Base-by-base conservation (phyloP, 2,888 invertebrate species). In the Prionchulus punctatus region DNA sequence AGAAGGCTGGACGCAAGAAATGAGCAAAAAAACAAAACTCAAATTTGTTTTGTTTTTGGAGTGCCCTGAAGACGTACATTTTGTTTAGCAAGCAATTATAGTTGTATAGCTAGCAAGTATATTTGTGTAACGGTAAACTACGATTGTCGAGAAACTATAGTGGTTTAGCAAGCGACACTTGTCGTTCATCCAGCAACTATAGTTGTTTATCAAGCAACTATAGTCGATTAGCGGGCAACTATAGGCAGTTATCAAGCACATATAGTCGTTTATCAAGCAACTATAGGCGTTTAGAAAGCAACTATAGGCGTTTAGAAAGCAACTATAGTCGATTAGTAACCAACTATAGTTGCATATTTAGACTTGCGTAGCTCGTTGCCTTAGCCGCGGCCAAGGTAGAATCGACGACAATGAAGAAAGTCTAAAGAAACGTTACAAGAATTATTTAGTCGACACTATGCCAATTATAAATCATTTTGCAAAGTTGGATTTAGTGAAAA, bases 381-480 rank as follows among this genome's bases (percentile, higher is more conserved):
- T 98, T 55, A 79, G 83, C 84, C 53, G 82, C 81, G 48, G 89
- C 86, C 51, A 91, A 89, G 92, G 92, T 0, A 81, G 96, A 15
- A 80, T 84, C 1, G 98, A 99, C 71, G 98, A 99, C 72, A 99
- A 98, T 69, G 71, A 81, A 47, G 88, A 90, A 43, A 84, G 85
- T 64, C 75, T 94, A 50, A 80, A 82, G 64, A 90, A 91, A 70
- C 79, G 92, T 58, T 66, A 61, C 42, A 57, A 57, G 4, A 66
- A 66, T 3, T 67, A 69, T 61, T 65, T 69, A 55, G 60, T 58
- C 2, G 67, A 69, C 47, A 69, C 70, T 1, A 58, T 66, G 58
- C 74, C 75, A 21, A 73, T 76, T 43, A 68, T 73, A 57, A 64
- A 71, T 27, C 64, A 70, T 52, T 73, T 68, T 58, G 59, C 64